Conservation (phyloP, 2,888 invertebrate species). For the Endomychus coccineus region DNA sequence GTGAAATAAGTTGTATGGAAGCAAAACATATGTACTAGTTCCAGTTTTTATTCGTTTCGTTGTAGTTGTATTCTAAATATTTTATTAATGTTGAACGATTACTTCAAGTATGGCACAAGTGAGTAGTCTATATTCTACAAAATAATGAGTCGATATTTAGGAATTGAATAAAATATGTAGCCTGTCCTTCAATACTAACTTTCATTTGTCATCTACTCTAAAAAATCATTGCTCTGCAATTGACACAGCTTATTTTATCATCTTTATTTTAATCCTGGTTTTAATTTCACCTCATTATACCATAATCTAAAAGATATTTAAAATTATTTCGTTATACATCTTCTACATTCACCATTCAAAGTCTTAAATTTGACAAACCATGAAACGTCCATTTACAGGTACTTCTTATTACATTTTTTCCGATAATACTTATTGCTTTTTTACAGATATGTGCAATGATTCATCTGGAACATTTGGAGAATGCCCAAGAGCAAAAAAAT, state of each 20-base stretch:
- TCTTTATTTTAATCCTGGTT: slow-evolving; percentile 12
- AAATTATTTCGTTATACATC: slow-evolving; percentile 9
- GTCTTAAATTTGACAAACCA: slow-evolving; percentile 11
- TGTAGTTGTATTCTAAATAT: too few species aligned
- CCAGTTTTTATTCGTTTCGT: too few species aligned
- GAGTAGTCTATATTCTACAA: slow-evolving; percentile 13
- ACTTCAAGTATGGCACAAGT: slow-evolving; percentile 23
- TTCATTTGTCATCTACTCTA: slow-evolving; percentile 20
- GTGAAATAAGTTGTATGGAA: too few species aligned
- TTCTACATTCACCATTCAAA: slow-evolving; percentile 7
- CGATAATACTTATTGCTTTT: slow-evolving; percentile 6
- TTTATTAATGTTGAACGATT: slow-evolving; percentile 21
- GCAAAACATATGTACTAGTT: too few species aligned
- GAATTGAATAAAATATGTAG: slow-evolving; percentile 9
- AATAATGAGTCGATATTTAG: slow-evolving; percentile 3
- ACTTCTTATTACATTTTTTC: slow-evolving; percentile 11
- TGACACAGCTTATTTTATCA: slow-evolving; percentile 19
- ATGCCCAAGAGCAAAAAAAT: slow-evolving; percentile 41
- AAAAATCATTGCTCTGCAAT: slow-evolving; percentile 18
- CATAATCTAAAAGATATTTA: slow-evolving; percentile 13
- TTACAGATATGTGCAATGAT: slow-evolving; percentile 37
- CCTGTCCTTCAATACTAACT: slow-evolving; percentile 20
- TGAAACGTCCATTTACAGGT: slow-evolving; percentile 15
- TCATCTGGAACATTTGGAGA: slow-evolving; percentile 34
- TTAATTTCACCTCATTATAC: slow-evolving; percentile 12